phyloP scores from a whole-genome alignment of 2,888 invertebrate genomes.

The Luperina testacea region DNA sequence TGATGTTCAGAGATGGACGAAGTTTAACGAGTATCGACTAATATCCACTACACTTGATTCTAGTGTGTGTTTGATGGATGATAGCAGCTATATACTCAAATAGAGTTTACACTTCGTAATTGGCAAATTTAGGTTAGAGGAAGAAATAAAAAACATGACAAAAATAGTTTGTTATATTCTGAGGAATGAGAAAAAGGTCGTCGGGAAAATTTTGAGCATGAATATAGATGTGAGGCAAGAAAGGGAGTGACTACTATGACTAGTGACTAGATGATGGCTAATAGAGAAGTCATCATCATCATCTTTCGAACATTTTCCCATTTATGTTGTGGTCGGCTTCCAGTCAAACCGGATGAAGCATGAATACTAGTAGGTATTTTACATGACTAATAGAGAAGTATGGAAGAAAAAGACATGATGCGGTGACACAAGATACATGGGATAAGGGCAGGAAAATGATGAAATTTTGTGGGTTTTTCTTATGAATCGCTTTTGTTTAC shows the following conservation, averaged over 20 bases:
- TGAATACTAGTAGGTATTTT: neutral
- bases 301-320: neutral
- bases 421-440: neutral
- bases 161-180: neutral
- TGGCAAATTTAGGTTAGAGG: neutral
- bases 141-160: neutral
- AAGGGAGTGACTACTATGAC: neutral
- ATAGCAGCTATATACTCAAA: constrained; percentile 1
- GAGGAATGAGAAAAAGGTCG: neutral
- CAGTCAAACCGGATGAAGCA: neutral
- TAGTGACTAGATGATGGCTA: neutral
- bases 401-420: neutral
- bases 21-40: neutral
- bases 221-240: neutral
- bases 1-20: neutral
- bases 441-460: neutral
- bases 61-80: neutral
- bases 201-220: neutral
- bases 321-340: neutral
- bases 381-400: neutral
- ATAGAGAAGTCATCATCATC: neutral
- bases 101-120: constrained; percentile 2
- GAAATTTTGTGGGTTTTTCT: constrained; percentile 6
- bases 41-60: neutral
- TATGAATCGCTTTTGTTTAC: constrained; percentile 10